phyloP scores from a whole-genome alignment of 2,888 invertebrate species.

The Microplitis deprimator region DNA sequence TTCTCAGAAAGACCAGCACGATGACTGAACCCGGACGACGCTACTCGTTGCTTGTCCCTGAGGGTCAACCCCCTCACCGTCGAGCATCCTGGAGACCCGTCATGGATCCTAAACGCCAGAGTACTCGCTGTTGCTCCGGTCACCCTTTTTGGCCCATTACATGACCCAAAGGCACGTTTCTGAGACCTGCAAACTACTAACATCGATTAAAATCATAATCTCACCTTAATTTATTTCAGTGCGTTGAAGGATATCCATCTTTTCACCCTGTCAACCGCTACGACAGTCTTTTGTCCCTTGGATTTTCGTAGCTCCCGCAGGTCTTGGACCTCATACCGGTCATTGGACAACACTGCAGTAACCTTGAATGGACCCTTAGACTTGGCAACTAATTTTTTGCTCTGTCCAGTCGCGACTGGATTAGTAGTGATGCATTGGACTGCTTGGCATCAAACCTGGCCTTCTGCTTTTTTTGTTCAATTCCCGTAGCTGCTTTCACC shows the following conservation, averaged over 20 bases:
- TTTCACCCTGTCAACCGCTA: slow-evolving; percentile 42
- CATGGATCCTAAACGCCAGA: too few relatives aligned
- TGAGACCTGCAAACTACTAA: too few relatives aligned
- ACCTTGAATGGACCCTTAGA: slow-evolving; percentile 52
- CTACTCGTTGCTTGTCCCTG: too few relatives aligned
- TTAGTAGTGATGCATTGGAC: slow-evolving; percentile 39
- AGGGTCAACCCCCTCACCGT: too few relatives aligned
- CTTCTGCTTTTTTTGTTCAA: slow-evolving; percentile 43
- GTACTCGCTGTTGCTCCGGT: too few relatives aligned
- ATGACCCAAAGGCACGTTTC: too few relatives aligned
- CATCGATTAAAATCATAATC: neutral
- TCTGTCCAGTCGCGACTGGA: slow-evolving; percentile 48
- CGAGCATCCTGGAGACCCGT: too few relatives aligned
- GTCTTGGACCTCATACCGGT: slow-evolving; percentile 52
- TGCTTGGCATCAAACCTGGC: slow-evolving; percentile 40
- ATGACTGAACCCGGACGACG: too few relatives aligned
- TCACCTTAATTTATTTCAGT: slow-evolving; percentile 29
- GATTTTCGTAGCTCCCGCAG: slow-evolving; percentile 48
- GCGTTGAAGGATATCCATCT: slow-evolving; percentile 46
- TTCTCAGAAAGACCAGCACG: too few relatives aligned
- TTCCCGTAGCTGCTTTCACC: slow-evolving; percentile 42
- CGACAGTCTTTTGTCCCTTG: slow-evolving; percentile 40
- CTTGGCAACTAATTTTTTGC: slow-evolving; percentile 49
- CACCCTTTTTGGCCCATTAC: too few relatives aligned
- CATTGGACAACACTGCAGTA: slow-evolving; percentile 49